Conservation (phyloP, 2,113 vertebrate genomes). For the Danio rerio region DNA sequence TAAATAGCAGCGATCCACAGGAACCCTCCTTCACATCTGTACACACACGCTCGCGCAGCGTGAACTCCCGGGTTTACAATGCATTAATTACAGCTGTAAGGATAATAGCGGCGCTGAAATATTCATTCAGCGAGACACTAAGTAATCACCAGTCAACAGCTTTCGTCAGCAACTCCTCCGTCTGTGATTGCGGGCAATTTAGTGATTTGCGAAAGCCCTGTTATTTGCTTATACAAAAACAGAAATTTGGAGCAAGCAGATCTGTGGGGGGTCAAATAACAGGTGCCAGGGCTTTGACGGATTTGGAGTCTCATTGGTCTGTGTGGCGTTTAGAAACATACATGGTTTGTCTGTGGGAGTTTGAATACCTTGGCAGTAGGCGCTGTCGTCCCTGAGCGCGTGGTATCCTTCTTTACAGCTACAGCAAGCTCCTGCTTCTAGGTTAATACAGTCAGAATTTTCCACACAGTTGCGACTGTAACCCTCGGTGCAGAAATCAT, state of each 20-base stretch:
- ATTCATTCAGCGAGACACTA: constrained; percentile 18
- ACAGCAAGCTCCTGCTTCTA: constrained; percentile 84
- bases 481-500: constrained; percentile 86
- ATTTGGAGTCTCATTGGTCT: not conserved
- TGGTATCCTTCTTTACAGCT: constrained; percentile 84
- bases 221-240: constrained; percentile 29
- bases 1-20: constrained; percentile 20
- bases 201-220: constrained; percentile 22
- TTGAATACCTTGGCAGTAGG: constrained; percentile 87
- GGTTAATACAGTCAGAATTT: constrained; percentile 85
- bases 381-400: constrained; percentile 85
- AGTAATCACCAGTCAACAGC: constrained; percentile 30
- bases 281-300: not conserved
- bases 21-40: constrained; percentile 26
- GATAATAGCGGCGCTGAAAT: constrained; percentile 35
- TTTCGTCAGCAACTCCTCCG: not conserved
- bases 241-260: not conserved
- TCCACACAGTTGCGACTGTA: constrained; percentile 83
- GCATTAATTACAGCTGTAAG: constrained; percentile 33
- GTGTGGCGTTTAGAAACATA: not conserved
- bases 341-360: not conserved
- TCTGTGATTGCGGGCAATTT: constrained; percentile 27
- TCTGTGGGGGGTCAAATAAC: not conserved
- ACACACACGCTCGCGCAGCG: constrained; percentile 5
- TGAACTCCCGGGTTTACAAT: constrained; percentile 31